A percentile compares a stretch with the other conserved stretches of the same genome.
Conservation (phyloP, 1,140 invertebrate species). For the Drosophila kurseongensis region DNA sequence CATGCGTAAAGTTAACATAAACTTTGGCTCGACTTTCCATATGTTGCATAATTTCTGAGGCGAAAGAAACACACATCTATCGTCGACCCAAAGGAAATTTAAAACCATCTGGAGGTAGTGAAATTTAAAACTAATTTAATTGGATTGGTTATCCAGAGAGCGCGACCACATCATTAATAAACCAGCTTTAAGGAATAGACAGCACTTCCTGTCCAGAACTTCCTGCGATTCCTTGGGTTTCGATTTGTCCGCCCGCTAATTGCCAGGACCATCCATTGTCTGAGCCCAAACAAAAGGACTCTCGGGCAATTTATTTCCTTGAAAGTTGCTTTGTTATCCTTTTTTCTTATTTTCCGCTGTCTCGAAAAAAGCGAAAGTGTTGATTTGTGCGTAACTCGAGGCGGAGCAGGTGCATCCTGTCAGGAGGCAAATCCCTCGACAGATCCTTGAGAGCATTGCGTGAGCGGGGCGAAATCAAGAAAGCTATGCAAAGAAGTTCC, state of each 20-base stretch:
- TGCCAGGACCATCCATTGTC: conserved; percentile 34
- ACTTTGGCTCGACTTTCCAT: conserved; percentile 63
- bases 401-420: conserved; percentile 72
- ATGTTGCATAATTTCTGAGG: conserved; percentile 53
- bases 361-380: conserved; percentile 67
- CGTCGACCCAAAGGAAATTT: conserved; percentile 8
- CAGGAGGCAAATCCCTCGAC: conserved; percentile 20
- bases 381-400: conserved; percentile 68
- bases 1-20: conserved; percentile 69
- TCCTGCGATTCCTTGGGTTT: conserved; percentile 46
- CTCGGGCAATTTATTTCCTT: conserved; percentile 22
- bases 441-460: conserved; percentile 31
- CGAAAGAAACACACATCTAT: not conserved
- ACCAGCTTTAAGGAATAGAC: conserved; percentile 37
- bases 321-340: conserved; percentile 19
- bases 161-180: conserved; percentile 50
- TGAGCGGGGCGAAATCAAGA: conserved; percentile 8
- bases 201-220: conserved; percentile 5
- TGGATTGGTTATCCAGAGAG: conserved; percentile 1
- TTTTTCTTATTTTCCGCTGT: not conserved
- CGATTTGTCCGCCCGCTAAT: conserved; percentile 52
- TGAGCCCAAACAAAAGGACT: conserved; percentile 23
- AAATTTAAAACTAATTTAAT: conserved; percentile 53
- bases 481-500: conserved; percentile 24
- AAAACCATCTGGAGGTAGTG: conserved; percentile 12